Conservation (phyloP, 2,113 vertebrate species). For the Oreotrochilus melanogaster region DNA sequence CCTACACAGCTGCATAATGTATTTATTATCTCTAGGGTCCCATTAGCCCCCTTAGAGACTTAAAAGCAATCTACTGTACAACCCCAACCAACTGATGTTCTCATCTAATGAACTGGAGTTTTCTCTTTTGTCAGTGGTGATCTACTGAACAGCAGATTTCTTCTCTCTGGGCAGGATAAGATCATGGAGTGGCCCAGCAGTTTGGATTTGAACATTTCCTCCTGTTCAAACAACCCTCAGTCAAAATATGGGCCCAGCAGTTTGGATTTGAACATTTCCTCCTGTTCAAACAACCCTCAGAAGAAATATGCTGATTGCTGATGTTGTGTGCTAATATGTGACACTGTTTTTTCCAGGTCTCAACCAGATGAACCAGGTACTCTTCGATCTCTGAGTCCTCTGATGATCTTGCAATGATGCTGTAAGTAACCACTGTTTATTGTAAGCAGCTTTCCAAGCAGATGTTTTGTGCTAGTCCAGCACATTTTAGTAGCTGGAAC, state of each 20-base stretch:
- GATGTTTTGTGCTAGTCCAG: background rate
- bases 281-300: background rate
- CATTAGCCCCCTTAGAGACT: constrained; percentile 28
- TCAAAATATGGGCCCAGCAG: background rate
- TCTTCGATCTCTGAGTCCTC: background rate
- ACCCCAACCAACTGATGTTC: background rate
- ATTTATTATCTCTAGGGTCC: constrained; percentile 37
- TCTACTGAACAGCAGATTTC: background rate
- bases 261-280: background rate
- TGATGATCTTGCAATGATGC: background rate
- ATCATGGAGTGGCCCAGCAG: background rate
- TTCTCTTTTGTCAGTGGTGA: background rate
- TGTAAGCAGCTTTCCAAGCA: background rate
- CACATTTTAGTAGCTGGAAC: background rate
- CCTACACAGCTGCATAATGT: constrained; percentile 61
- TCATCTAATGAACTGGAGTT: background rate
- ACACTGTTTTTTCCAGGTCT: constrained; percentile 22
- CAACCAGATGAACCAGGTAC: background rate
- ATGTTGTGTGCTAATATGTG: background rate
- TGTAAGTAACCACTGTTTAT: constrained; percentile 1
- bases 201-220: background rate
- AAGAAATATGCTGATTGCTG: background rate
- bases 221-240: background rate
- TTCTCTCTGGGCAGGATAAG: background rate
- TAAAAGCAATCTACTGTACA: background rate